Evolutionary conservation across 1,140 invertebrate species (phyloP).

Genomic region (Lasioglossum baleicum): DNA sequence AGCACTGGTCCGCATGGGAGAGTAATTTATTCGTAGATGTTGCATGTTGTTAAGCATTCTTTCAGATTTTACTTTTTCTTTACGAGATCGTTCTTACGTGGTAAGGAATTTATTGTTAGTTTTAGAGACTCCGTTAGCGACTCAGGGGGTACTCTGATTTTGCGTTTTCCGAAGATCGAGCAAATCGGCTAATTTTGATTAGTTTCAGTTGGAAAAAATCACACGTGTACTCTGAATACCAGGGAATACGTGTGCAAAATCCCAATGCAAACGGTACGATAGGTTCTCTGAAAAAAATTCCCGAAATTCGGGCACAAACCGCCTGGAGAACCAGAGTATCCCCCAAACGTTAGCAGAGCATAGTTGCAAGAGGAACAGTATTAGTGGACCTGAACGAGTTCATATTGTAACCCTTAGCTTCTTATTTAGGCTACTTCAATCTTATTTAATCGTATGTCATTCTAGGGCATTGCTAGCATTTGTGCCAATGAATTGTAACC

Average conservation of each 20-base stretch:
- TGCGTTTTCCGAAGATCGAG: no score
- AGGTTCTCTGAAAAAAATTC: no score
- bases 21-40: slow-evolving; percentile 1
- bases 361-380: slow-evolving; percentile 16
- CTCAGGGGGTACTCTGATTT: no score
- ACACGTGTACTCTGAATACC: no score
- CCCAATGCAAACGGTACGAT: no score
- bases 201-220: no score
- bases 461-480: slow-evolving; percentile 63
- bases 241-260: no score
- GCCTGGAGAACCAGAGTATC: no score
- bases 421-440: not conserved
- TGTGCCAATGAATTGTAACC: slow-evolving; percentile 63
- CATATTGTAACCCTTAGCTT: not conserved
- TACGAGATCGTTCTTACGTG: not conserved
- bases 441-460: slow-evolving; percentile 8
- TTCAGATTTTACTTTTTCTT: not conserved
- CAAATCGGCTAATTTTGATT: no score
- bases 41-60: not conserved
- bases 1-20: not conserved
- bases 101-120: not conserved
- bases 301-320: no score
- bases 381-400: slow-evolving; percentile 7
- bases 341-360: not conserved
- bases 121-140: no score